Percentiles rank a stretch among this genome's conserved stretches.
phyloP scores from a whole-genome alignment of 2,888 invertebrate genomes.

The Ypsolopha scabrella region DNA sequence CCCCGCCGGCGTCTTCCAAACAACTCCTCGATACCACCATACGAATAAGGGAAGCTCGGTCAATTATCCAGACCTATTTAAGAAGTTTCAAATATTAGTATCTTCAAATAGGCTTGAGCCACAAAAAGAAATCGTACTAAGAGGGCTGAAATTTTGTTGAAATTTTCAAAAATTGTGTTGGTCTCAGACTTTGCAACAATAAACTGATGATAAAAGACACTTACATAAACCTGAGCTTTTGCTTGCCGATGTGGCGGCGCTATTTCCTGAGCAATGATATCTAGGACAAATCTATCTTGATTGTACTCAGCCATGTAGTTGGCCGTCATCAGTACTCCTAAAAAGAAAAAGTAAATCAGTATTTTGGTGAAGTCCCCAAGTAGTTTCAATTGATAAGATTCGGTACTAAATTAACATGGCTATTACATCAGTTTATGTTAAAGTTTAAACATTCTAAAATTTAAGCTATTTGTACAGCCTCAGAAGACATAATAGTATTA shows the following conservation, averaged over 20 bases:
- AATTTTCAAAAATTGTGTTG: no score
- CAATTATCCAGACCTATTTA: conserved; percentile 88
- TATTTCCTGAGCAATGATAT: conserved; percentile 85
- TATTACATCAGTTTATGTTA: no score
- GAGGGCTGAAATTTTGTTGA: no score
- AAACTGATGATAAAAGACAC: conserved; percentile 23
- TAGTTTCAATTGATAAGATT: no score
- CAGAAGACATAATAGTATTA: no score
- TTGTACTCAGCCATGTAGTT: conserved; percentile 90
- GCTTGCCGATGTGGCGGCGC: conserved; percentile 84
- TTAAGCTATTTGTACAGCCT: no score
- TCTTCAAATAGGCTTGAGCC: no score
- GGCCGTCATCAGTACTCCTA: conserved; percentile 75
- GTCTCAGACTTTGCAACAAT: no score
- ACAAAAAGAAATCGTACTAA: no score
- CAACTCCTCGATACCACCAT: conserved; percentile 88
- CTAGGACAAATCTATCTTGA: conserved; percentile 87
- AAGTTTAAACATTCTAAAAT: no score
- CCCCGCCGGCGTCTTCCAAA: conserved; percentile 67
- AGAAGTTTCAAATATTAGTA: background rate
- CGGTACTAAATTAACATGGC: no score
- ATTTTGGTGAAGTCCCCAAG: no score
- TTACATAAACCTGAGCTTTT: conserved; percentile 81
- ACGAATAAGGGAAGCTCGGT: conserved; percentile 84
- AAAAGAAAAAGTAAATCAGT: background rate